Evolutionary conservation across 2,797 vertebrate genomes (phyloP), one percentile per base, ranked within the genome.

Genomic region (Meriones psammophilus): DNA sequence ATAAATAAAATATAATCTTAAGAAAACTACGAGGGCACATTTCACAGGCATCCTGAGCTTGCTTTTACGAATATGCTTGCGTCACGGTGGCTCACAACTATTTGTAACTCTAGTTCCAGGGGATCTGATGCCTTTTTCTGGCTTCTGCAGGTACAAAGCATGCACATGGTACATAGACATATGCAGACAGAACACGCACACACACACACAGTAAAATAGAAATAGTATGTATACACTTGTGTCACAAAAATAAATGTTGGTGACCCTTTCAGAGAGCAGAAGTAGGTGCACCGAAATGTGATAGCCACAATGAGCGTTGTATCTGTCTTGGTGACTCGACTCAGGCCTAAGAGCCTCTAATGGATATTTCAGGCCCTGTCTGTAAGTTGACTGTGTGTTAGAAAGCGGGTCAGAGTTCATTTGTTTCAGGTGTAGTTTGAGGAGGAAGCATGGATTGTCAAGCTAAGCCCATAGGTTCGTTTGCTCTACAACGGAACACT

Each of bases 341-440:
- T 78, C 42, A 46, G 58, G 36, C 79, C 66, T 20, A 17, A 54
- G 26, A 79, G 50, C 8, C 36, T 30, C 42, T 85, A 64, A 56
- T 56, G 39, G 66, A 2, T 22, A 33, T 54, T 64, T 87, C 83
- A 46, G 17, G 36, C 54, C 69, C 24, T 56, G 46, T 94, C 69
- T 95, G 13, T 12, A 50, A 85, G 36, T 28, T 76, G 87, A 54
- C 46, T 71, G 2, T 3, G 0, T n/a, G 2, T 86, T 74, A 90
- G 60, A 95, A 30, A 85, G 68, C 62, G 71, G 58, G 71, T 92
- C 69, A 56, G 89, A 89, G 78, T 73, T 90, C 17, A 71, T 95
- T 79, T 76, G 22, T 46, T 92, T 92, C 58, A 76, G 77, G 24
- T 81, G 5, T 3, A 33, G 0, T 36, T 26, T 50, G 46, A 91